Evolutionary conservation across 2,113 vertebrate species (phyloP), one percentile per base, ranked within the genome.

Genomic region (Tautogolabrus adspersus): DNA sequence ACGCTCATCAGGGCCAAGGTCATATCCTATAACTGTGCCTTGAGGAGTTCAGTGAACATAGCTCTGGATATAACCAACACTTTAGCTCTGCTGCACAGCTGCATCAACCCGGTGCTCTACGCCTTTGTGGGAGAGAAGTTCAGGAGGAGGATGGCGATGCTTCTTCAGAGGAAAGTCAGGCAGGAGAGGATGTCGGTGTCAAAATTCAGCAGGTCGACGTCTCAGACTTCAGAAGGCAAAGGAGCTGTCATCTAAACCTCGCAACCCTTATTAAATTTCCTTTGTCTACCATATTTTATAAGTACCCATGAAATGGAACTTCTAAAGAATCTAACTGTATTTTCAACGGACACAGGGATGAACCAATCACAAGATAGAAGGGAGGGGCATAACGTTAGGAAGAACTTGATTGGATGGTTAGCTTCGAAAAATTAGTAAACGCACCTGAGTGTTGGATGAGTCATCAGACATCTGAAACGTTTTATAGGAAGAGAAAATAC

Each of bases 91-190:
- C 1, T 92, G 15, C 94, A 95, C 88, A 92, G 93, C 87, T 94
- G 91, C 80, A 79, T 95, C 70, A 96, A 96, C 72, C 95, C 95
- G 0, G 69, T 95, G 64, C 82, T 96, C 57, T 96, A 95, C 0
- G 94, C 93, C 21, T 95, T 96, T 0, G 89, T 96, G 19, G 94
- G 93, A 5, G 83, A 92, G 83, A 96, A 94, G 88, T 96, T 96
- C 91, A 86, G 94, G 75, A 88, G 18, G 0, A 94, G 91, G 37
- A 71, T 93, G 76, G 12, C 7, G 13, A 63, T 64, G 18, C 58
- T 95, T 18, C 26, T 95, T 13, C 40, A 72, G 3, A 85, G 69
- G 69, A 91, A 46, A 8, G 10, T 67, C 44, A 23, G 82, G 18
- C 57, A 66, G 38, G 89, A 93, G 18, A 72, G 75, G 60, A 6